A percentile compares a stretch with the other conserved stretches of the same genome.
Evolutionary conservation across 2,113 vertebrate species (phyloP).

Genomic region (Butorides virescens): DNA sequence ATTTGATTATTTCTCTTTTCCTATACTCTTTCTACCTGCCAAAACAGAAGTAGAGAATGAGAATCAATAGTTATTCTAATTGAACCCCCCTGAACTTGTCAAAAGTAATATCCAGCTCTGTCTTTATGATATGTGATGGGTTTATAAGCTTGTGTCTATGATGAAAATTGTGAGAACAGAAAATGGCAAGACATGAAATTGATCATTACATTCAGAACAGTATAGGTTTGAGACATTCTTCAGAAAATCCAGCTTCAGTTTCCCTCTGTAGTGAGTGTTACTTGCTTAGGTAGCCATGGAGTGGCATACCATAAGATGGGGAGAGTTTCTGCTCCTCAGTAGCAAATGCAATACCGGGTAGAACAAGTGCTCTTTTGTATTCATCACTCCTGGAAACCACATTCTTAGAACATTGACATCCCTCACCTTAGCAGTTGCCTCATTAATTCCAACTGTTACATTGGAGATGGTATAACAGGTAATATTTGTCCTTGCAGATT

Average conservation of each 20-base stretch:
- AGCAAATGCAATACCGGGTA: not conserved
- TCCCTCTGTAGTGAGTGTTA: not conserved
- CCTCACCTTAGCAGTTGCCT: not conserved
- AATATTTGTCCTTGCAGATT: constrained; percentile 43
- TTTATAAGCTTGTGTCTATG: not conserved
- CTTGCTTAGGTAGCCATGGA: not conserved
- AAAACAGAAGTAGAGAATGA: not conserved
- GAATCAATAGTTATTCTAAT: not conserved
- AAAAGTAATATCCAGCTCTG: not conserved
- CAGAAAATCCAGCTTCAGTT: not conserved
- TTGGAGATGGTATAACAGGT: not conserved
- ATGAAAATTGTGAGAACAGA: not conserved
- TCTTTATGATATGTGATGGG: not conserved
- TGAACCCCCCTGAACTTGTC: not conserved
- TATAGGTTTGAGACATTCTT: not conserved
- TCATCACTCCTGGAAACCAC: not conserved
- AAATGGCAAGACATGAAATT: not conserved
- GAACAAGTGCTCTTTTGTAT: not conserved
- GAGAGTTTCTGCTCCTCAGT: not conserved
- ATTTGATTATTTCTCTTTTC: not conserved
- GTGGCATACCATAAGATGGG: not conserved
- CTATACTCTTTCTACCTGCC: not conserved
- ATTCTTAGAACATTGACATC: not conserved
- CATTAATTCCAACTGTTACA: constrained; percentile 23
- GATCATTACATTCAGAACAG: not conserved